phyloP scores from a whole-genome alignment of 1,140 invertebrate species.

The Drosophila tristis region DNA sequence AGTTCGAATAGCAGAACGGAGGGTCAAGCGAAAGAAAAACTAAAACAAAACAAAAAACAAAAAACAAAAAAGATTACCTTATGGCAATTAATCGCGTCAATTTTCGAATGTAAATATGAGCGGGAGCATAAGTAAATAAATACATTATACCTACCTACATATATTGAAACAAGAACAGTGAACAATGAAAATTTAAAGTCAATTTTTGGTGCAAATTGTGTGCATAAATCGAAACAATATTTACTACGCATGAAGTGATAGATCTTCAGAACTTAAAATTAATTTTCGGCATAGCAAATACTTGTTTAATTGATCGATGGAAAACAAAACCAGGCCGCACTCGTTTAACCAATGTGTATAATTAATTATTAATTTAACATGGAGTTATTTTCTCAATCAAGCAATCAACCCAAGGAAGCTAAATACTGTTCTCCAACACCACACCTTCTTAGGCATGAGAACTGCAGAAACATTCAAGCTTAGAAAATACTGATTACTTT shows the following conservation, averaged over 20 bases:
- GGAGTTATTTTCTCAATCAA: too few species aligned
- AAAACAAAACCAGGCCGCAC: slow-evolving; percentile 17
- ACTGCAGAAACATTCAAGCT: too few species aligned
- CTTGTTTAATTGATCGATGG: not conserved
- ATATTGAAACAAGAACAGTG: slow-evolving; percentile 42
- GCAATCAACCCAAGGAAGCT: too few species aligned
- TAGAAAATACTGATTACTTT: too few species aligned
- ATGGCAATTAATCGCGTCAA: slow-evolving; percentile 76
- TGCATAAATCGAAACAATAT: not conserved
- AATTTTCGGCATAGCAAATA: not conserved
- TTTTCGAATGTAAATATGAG: slow-evolving; percentile 74
- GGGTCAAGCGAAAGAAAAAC: slow-evolving; percentile 4
- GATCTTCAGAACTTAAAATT: not conserved
- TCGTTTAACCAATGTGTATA: slow-evolving; percentile 2
- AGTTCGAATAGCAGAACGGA: slow-evolving; percentile 7
- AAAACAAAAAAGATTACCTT: slow-evolving; percentile 36
- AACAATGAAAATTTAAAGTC: slow-evolving; percentile 61
- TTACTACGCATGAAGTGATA: too few species aligned
- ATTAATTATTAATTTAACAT: too few species aligned
- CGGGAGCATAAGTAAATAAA: not conserved
- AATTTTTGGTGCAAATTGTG: slow-evolving; percentile 59
- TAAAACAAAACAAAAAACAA: slow-evolving; percentile 11
- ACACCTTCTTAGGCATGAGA: too few species aligned
- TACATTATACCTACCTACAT: slow-evolving; percentile 11
- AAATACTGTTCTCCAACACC: too few species aligned